Conservation (phyloP, 2,888 invertebrate species). For the Drosophila neoperkinsi region DNA sequence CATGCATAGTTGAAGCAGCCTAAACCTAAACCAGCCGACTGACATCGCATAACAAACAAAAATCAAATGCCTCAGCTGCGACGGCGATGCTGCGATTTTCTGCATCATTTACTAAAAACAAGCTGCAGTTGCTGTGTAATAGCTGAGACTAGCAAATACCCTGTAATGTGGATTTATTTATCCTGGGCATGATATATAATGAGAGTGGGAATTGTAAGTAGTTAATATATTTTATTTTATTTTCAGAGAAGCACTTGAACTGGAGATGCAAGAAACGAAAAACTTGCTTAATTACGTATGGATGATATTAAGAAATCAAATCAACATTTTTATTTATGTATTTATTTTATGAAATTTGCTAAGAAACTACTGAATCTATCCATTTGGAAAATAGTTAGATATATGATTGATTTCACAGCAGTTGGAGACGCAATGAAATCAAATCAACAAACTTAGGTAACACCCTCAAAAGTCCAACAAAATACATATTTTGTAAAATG, state of each 20-base stretch:
- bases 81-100: constrained; percentile 64
- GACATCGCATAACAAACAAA: constrained; percentile 71
- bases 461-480: background rate
- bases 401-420: background rate
- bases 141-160: constrained; percentile 25
- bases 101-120: constrained; percentile 66
- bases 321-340: background rate
- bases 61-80: constrained; percentile 69
- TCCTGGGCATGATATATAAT: background rate
- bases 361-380: background rate
- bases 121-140: background rate
- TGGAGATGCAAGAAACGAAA: no score
- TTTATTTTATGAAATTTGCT: background rate
- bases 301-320: background rate
- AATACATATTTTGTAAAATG: no score
- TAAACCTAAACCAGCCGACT: constrained; percentile 16
- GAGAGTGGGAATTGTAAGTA: background rate
- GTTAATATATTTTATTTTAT: background rate
- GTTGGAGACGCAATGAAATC: fast-evolving
- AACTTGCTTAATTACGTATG: background rate
- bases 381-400: background rate
- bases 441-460: background rate
- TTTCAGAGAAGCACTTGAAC: no score
- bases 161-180: background rate
- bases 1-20: constrained; percentile 59